Evolutionary conservation across 1,140 invertebrate genomes (phyloP).

Genomic region (Chlorops oryzae): DNA sequence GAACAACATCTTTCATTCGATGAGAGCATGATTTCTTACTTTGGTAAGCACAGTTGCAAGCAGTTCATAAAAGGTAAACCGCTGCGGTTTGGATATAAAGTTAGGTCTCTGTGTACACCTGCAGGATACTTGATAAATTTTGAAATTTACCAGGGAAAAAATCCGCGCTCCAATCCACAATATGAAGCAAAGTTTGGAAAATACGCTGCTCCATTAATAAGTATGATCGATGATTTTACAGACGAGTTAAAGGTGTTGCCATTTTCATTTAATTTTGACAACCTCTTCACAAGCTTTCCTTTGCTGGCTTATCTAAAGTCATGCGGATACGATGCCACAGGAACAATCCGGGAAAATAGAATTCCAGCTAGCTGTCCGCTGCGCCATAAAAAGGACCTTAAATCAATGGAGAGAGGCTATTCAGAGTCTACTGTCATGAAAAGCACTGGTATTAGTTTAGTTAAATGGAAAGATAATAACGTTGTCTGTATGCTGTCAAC

Average conservation of each 20-base stretch:
- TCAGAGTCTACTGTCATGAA: slow-evolving; percentile 6
- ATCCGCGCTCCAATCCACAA: slow-evolving; percentile 10
- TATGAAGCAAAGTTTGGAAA: slow-evolving; percentile 28
- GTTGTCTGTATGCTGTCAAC: slow-evolving; percentile 27
- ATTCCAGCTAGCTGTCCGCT: slow-evolving; percentile 19
- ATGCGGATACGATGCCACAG: slow-evolving; percentile 18
- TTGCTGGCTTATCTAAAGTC: slow-evolving; percentile 20
- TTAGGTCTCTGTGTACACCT: no score
- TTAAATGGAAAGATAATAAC: slow-evolving; percentile 17
- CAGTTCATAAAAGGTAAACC: slow-evolving; percentile 30
- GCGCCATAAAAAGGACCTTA: slow-evolving; percentile 15
- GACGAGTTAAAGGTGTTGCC: slow-evolving; percentile 11
- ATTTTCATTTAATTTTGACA: slow-evolving; percentile 28
- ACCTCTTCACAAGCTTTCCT: slow-evolving; percentile 28
- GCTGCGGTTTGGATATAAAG: no score
- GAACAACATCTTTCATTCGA: slow-evolving; percentile 25
- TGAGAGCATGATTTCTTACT: slow-evolving; percentile 39
- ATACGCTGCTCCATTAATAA: slow-evolving; percentile 21
- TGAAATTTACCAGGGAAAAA: slow-evolving; percentile 34
- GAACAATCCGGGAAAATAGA: slow-evolving; percentile 26
- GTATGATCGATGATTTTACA: slow-evolving; percentile 23
- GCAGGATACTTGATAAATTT: no score
- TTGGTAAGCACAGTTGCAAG: slow-evolving; percentile 28
- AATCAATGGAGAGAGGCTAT: slow-evolving; percentile 13
- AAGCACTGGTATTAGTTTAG: slow-evolving; percentile 5